Conservation (phyloP, 2,888 invertebrate species). For the Idaea dimidiata region DNA sequence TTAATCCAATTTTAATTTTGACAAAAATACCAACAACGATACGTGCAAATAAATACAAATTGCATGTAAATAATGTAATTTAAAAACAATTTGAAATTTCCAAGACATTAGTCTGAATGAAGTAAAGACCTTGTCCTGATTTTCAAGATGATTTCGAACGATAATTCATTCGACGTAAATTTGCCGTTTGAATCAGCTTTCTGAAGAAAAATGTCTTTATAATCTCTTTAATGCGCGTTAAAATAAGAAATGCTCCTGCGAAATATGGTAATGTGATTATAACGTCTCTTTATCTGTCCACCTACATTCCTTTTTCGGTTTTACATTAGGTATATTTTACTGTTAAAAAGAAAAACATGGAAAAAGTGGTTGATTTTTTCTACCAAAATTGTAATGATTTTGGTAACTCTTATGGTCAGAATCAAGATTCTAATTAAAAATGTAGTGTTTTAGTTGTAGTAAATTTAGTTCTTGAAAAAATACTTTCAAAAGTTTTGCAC, state of each 20-base stretch:
- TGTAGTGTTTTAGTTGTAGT: too few species aligned
- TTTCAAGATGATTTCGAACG: conserved; percentile 7
- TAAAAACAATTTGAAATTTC: conserved; percentile 7
- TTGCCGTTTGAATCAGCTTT: conserved; percentile 18
- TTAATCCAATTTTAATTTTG: neutral
- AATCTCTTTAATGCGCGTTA: conserved; percentile 15
- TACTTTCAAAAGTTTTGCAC: too few species aligned
- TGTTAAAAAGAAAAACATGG: neutral
- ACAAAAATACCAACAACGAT: neutral
- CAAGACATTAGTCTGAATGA: conserved; percentile 10
- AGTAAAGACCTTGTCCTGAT: conserved; percentile 14
- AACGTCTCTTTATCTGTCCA: neutral
- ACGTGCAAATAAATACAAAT: neutral
- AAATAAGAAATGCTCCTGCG: neutral
- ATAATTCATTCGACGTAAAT: conserved; percentile 17
- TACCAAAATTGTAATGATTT: too few species aligned
- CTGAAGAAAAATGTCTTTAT: conserved; percentile 17
- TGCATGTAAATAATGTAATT: neutral
- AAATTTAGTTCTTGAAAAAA: too few species aligned
- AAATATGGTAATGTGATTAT: conserved; percentile 1
- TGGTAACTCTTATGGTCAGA: too few species aligned
- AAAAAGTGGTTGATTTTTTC: too few species aligned
- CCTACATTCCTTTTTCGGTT: neutral
- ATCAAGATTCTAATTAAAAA: too few species aligned
- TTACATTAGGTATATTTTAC: neutral